These are phyloP conservation scores for Cerastis rubricosa DNA, from an alignment of 2,888 invertebrate species.

Conservation along the genomic window DNA sequence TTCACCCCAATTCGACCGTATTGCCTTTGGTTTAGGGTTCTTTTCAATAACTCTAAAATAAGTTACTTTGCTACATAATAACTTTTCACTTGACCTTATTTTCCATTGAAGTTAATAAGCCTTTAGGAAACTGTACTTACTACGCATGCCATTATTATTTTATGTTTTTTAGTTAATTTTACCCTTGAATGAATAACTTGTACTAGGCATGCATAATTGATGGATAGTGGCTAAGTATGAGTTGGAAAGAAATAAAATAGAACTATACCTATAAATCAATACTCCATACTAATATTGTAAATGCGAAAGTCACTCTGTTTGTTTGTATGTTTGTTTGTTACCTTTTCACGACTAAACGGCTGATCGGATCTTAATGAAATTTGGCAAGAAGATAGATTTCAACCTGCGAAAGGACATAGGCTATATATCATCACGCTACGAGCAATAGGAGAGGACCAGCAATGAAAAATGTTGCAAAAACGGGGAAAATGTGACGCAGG, in stretches of 20 bases:
- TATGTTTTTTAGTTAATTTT: slow-evolving; percentile 3
- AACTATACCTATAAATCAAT: too few species aligned
- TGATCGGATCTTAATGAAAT: too few species aligned
- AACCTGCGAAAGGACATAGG: too few species aligned
- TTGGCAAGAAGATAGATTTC: too few species aligned
- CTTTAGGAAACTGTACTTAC: slow-evolving; percentile 6
- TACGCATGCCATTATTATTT: neutral
- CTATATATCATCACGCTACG: too few species aligned
- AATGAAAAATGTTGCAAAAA: too few species aligned
- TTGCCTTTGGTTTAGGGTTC: slow-evolving; percentile 13
- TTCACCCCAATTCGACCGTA: slow-evolving; percentile 18
- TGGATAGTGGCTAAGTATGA: neutral
- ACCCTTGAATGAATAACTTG: slow-evolving; percentile 8
- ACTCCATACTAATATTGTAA: too few species aligned
- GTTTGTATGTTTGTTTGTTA: too few species aligned
- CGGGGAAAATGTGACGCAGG: too few species aligned
- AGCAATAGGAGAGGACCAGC: too few species aligned
- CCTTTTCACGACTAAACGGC: too few species aligned
- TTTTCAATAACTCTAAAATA: slow-evolving; percentile 21
- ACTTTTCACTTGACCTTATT: slow-evolving; percentile 31
- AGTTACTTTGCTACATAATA: slow-evolving; percentile 1
- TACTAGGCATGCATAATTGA: slow-evolving; percentile 10
- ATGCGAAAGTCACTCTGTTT: too few species aligned
- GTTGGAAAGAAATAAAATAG: neutral
- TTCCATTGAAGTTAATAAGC: slow-evolving; percentile 9